Evolutionary conservation across 2,888 invertebrate species (phyloP), one percentile per base, ranked within the genome.

Genomic region (Microplitis manilae): DNA sequence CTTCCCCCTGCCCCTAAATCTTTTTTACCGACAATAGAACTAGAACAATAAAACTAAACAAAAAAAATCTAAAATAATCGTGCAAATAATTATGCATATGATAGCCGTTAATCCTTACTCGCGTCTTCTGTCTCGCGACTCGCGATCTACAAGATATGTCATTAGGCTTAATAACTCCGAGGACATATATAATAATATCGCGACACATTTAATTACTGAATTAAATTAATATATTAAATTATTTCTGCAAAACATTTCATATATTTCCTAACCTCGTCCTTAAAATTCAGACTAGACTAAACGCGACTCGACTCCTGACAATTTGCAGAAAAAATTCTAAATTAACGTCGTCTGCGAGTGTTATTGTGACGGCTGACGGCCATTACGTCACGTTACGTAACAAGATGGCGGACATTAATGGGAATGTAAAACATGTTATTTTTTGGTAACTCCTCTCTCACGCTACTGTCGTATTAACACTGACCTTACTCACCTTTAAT

Each of bases 401-500:
- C 50, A 50, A 50, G 50, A 8, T 13, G 50, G 50, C 13, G 50
- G 8, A 9, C 50, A 50, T 50, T 50, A 50, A 50, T 50, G 8
- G 50, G 8, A 50, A 50, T 50, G 50, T 50, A 50, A 30, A 30
- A 50, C 50, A 50, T 50, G 50, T 50, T 7, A 50, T 50, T 50
- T 50, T 50, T 50, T 50, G 50, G 50, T 50, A 50, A 50, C 50
- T 50, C 50, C 50, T 50, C 50, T 50, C 50, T 13, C 50, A 30
- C 30, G 30, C 30, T 30, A 30, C 30, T 30, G 30, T 30, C 30
- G 30, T 30, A 50, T 50, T 50, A 50, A 50, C 50, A 50, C 50
- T 50, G 50, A 50, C 50, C 50, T 50, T 50, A 50, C 50, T 50
- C 50, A 50, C 50, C 50, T 50, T 50, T 50, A 50, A 50, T 50